Evolutionary conservation across 92 coral and sea anemone species (phyloP).

Genomic region (Siderastrea radians): DNA sequence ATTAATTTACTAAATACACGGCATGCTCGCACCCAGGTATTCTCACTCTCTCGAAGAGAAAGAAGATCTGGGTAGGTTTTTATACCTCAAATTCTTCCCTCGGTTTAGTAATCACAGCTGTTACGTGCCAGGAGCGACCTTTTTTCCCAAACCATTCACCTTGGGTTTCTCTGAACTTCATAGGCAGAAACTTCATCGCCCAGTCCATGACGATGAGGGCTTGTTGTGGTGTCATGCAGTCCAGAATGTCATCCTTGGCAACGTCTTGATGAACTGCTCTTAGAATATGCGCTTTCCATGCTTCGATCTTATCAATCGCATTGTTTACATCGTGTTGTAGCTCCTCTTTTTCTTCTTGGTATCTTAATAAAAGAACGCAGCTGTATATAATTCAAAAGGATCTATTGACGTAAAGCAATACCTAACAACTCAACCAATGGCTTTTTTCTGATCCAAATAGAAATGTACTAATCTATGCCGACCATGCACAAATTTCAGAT

Average conservation of each 20-base stretch:
- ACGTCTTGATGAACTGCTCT: constrained; percentile 46
- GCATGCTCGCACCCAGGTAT: background rate
- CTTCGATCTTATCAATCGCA: constrained; percentile 24
- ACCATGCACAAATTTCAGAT: no score
- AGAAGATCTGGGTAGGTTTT: no score
- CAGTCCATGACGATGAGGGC: background rate
- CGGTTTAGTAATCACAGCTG: constrained; percentile 46
- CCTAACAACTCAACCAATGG: no score
- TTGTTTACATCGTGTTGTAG: constrained; percentile 11
- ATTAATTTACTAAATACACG: no score
- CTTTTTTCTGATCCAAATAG: no score
- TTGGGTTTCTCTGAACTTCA: constrained; percentile 39
- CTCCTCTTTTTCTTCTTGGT: constrained; percentile 9
- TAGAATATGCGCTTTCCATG: constrained; percentile 28
- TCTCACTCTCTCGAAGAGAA: no score
- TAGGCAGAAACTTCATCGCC: background rate
- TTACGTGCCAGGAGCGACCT: constrained; percentile 55
- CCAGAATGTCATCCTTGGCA: constrained; percentile 32
- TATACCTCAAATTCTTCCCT: constrained; percentile 31
- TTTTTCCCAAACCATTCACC: constrained; percentile 57
- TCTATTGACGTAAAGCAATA: background rate
- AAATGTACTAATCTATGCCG: no score
- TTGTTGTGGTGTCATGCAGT: background rate
- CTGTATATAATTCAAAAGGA: background rate
- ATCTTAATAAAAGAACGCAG: background rate